These are phyloP conservation scores for Caenorhabditis macrosperma DNA, from an alignment of 2,888 invertebrate species.

Conservation along the genomic window DNA sequence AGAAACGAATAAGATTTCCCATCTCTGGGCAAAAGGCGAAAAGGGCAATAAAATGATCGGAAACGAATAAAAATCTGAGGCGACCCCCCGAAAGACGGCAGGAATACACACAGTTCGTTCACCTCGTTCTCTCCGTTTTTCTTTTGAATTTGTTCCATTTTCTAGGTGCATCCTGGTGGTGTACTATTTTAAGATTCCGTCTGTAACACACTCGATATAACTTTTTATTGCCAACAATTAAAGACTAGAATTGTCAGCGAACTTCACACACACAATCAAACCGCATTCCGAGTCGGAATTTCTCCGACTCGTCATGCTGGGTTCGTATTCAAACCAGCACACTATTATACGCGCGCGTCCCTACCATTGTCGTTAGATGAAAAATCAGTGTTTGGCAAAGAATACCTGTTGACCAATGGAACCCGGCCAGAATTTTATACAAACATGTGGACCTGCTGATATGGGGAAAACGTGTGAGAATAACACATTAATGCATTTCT, in stretches of 20 bases:
- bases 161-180: not conserved
- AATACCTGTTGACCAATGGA: not conserved
- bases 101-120: not conserved
- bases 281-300: not conserved
- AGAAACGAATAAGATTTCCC: not conserved
- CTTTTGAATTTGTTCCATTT: not conserved
- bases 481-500: slow-evolving; percentile 1
- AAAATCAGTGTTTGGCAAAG: not conserved
- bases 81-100: slow-evolving; percentile 1
- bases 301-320: not conserved
- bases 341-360: not conserved
- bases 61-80: slow-evolving; percentile 33
- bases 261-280: not conserved
- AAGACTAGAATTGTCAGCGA: slow-evolving; percentile 5
- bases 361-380: not conserved
- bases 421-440: not conserved
- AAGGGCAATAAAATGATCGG: slow-evolving; percentile 43
- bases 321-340: not conserved
- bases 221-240: slow-evolving; percentile 13
- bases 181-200: not conserved
- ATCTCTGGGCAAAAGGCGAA: slow-evolving; percentile 8
- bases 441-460: not conserved
- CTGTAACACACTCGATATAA: not conserved
- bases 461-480: not conserved
- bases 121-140: not conserved